A percentile compares a stretch with the other conserved stretches of the same genome.
phyloP scores from a whole-genome alignment of 2,797 vertebrate genomes.

The Dendrocincla tyrannina region DNA sequence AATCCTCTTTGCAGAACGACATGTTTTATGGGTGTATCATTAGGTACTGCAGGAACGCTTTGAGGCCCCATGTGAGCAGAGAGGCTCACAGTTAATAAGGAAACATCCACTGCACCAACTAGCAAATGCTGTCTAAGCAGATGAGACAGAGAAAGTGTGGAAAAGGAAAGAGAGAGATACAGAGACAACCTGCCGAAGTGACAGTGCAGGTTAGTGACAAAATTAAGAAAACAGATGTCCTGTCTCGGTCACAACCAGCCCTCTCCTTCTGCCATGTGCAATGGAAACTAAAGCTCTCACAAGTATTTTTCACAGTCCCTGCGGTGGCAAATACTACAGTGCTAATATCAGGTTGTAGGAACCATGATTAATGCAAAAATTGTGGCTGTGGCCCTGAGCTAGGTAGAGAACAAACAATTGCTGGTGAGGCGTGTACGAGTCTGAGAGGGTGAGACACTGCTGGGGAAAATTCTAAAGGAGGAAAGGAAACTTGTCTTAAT shows the following conservation, averaged over 20 bases:
- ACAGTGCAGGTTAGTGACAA: not conserved
- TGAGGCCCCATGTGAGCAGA: accelerated
- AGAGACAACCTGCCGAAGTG: not conserved
- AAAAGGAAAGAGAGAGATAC: not conserved
- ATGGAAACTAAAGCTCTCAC: not conserved
- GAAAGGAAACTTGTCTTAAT: conserved; percentile 24
- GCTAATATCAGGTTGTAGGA: not conserved
- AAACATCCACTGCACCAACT: not conserved
- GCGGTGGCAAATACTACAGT: not conserved
- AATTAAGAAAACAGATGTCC: not conserved
- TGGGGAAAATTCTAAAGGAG: not conserved
- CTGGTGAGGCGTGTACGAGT: accelerated
- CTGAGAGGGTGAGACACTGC: not conserved
- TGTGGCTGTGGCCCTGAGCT: not conserved
- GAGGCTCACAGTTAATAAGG: not conserved
- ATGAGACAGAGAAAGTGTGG: not conserved
- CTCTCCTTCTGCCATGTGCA: not conserved
- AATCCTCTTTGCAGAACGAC: not conserved
- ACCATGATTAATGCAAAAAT: not conserved
- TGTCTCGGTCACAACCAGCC: not conserved
- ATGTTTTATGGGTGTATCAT: not conserved
- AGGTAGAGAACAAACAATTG: not conserved
- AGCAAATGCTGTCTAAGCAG: not conserved
- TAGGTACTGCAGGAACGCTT: not conserved
- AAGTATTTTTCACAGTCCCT: not conserved